Percentiles rank a stretch among this genome's conserved stretches.
Conservation (phyloP, 2,888 invertebrate genomes). For the Hoplodrina ambigua region DNA sequence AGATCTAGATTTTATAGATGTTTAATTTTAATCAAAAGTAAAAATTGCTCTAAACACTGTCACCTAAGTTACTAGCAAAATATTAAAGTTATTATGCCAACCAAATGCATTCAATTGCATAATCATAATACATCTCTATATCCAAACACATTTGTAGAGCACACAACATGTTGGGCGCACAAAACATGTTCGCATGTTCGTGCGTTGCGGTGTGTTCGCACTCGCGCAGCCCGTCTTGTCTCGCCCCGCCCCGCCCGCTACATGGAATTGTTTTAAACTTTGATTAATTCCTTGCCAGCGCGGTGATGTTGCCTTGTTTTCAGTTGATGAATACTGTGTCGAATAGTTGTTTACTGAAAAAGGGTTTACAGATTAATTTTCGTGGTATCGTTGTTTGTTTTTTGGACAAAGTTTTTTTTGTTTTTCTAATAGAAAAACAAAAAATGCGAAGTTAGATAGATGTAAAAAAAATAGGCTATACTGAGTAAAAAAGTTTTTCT, state of each 20-base stretch:
- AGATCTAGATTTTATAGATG: too few species aligned
- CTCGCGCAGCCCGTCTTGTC: conserved; percentile 62
- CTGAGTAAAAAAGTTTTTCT: background rate
- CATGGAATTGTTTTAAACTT: conserved; percentile 89
- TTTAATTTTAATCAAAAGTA: too few species aligned
- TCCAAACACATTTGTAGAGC: conserved; percentile 21
- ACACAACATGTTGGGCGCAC: conserved; percentile 50
- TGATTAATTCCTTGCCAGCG: conserved; percentile 87
- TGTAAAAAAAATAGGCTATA: background rate
- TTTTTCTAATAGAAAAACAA: too few species aligned
- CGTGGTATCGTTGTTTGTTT: conserved; percentile 38
- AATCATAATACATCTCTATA: conserved; percentile 17
- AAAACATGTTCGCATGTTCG: conserved; percentile 55
- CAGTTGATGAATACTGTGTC: conserved; percentile 79
- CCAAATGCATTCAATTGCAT: conserved; percentile 3
- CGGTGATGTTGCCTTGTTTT: conserved; percentile 82
- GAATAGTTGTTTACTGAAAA: conserved; percentile 71
- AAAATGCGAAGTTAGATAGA: background rate
- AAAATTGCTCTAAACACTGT: too few species aligned
- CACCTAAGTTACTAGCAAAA: background rate
- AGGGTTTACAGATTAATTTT: conserved; percentile 60
- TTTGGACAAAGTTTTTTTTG: conserved; percentile 4
- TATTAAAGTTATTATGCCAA: background rate
- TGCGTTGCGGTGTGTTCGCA: conserved; percentile 65
- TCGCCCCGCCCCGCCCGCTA: conserved; percentile 74